phyloP scores from a whole-genome alignment of 2,113 vertebrate genomes.

The Felis chaus region DNA sequence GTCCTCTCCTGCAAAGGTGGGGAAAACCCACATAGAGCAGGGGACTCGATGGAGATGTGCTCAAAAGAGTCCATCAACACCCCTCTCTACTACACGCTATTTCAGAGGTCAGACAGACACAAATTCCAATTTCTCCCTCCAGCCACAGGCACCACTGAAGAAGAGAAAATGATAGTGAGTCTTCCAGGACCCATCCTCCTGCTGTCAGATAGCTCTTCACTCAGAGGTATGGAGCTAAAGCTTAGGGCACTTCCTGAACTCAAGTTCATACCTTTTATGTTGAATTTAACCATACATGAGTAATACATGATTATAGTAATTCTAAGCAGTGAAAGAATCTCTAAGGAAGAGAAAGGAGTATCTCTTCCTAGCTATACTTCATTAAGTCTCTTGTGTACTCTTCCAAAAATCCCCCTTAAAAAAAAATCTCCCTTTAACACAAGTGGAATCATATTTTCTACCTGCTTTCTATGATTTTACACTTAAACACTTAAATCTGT shows the following conservation, averaged over 20 bases:
- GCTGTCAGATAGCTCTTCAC: slow-evolving; percentile 63
- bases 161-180: slow-evolving; percentile 70
- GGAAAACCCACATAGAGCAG: neutral
- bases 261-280: neutral
- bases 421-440: neutral
- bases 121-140: neutral
- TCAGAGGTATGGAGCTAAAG: slow-evolving; percentile 75
- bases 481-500: neutral
- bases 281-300: neutral
- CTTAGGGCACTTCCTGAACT: neutral
- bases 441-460: neutral
- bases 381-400: neutral
- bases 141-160: neutral
- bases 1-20: neutral
- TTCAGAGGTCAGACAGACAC: neutral
- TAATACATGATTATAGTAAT: neutral
- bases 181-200: slow-evolving; percentile 82
- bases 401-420: neutral
- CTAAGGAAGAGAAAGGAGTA: neutral
- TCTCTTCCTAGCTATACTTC: neutral
- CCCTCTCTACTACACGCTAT: too few species aligned
- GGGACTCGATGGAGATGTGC: neutral
- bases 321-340: neutral
- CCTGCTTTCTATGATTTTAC: neutral
- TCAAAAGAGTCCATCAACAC: neutral